Conservation (phyloP, 1,140 invertebrate genomes). For the Pissodes strobi region DNA sequence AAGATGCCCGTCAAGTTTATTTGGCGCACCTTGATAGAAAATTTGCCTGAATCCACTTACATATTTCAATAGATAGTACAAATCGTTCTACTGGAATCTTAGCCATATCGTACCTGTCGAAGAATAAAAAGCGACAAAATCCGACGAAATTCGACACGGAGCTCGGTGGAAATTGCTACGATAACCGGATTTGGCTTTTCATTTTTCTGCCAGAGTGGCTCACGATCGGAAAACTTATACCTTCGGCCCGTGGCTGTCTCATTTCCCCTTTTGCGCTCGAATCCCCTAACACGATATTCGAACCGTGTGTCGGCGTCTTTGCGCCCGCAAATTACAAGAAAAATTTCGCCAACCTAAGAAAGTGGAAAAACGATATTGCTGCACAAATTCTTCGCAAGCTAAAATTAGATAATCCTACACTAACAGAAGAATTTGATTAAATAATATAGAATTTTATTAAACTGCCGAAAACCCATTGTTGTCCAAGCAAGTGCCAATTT, state of each 20-base stretch:
- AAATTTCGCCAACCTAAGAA: conserved; percentile 20
- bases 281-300: conserved; percentile 41
- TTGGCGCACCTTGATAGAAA: too few species aligned
- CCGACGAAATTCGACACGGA: conserved; percentile 39
- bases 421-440: too few species aligned
- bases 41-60: too few species aligned
- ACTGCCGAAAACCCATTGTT: too few species aligned
- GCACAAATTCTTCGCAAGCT: background rate
- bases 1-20: too few species aligned
- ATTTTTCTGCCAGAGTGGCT: conserved; percentile 59
- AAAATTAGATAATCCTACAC: background rate
- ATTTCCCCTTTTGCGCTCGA: conserved; percentile 51
- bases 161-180: conserved; percentile 56
- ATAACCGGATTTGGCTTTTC: conserved; percentile 60
- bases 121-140: conserved; percentile 9
- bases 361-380: conserved; percentile 13
- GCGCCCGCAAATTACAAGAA: conserved; percentile 28
- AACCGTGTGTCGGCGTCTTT: conserved; percentile 33
- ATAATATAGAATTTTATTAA: too few species aligned
- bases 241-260: conserved; percentile 50
- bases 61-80: too few species aligned
- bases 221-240: conserved; percentile 50
- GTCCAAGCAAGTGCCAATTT: too few species aligned
- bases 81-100: too few species aligned
- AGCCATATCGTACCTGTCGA: background rate